A percentile compares a stretch with the other conserved stretches of the same genome.
These are phyloP conservation scores for Salmo trutta DNA, from an alignment of 2,797 vertebrate species.

Conservation along the genomic window DNA sequence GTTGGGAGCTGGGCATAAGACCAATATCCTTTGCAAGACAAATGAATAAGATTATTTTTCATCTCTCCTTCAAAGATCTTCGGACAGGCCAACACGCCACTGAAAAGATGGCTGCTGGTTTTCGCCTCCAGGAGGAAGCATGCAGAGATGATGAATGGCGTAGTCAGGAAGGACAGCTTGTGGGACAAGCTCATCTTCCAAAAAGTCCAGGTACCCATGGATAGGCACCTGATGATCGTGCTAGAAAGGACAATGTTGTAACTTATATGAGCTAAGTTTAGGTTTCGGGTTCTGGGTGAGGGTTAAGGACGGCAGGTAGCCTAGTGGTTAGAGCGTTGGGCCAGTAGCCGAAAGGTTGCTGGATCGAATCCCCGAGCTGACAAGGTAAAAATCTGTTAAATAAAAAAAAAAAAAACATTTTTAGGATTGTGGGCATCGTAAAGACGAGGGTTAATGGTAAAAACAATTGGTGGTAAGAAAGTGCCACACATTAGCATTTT, in stretches of 20 bases:
- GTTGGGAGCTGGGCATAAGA: neutral
- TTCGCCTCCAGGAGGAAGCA: conserved; percentile 94
- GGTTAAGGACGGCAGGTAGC: neutral
- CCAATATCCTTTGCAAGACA: neutral
- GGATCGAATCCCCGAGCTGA: too few species aligned
- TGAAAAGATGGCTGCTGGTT: conserved; percentile 92
- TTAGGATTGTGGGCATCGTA: too few species aligned
- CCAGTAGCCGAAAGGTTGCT: neutral
- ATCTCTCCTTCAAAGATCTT: conserved; percentile 79
- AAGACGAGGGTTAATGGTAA: too few species aligned
- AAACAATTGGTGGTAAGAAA: too few species aligned
- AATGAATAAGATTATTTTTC: neutral
- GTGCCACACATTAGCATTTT: too few species aligned
- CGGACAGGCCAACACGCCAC: conserved; percentile 86
- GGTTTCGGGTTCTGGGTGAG: neutral
- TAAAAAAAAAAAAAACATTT: too few species aligned
- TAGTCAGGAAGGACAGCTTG: conserved; percentile 90
- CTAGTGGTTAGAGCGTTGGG: neutral
- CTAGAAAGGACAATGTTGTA: neutral
- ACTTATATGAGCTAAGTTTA: neutral
- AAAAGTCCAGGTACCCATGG: conserved; percentile 88
- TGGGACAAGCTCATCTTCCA: conserved; percentile 96
- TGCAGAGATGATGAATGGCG: conserved; percentile 87
- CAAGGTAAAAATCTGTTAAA: too few species aligned
- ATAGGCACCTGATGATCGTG: neutral